Percentiles rank a stretch among this genome's conserved stretches.
Evolutionary conservation across 2,888 invertebrate genomes (phyloP).

Genomic region (Junonia oenone): DNA sequence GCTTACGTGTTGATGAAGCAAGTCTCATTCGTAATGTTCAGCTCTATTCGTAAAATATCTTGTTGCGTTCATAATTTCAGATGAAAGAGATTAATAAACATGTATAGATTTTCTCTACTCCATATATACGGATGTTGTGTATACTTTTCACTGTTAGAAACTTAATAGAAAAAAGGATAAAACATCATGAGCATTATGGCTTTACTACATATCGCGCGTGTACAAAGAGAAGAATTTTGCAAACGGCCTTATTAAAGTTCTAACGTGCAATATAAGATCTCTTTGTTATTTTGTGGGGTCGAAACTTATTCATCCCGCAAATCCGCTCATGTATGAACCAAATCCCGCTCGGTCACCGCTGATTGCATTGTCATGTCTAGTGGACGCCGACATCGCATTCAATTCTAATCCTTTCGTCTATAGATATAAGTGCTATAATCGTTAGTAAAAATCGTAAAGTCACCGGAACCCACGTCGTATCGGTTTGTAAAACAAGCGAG

Average conservation of each 20-base stretch:
- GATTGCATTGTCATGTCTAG: constrained; percentile 79
- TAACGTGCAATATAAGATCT: constrained; percentile 65
- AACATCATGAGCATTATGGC: constrained; percentile 2
- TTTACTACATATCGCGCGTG: constrained; percentile 19
- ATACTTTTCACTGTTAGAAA: background rate
- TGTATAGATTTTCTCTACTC: background rate
- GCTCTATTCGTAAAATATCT: background rate
- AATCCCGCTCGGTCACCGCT: constrained; percentile 78
- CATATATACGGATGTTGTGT: background rate
- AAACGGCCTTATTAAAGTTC: constrained; percentile 67
- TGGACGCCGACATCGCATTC: constrained; percentile 35
- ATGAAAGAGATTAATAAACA: background rate
- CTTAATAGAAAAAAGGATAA: background rate
- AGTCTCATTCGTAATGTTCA: constrained; percentile 9
- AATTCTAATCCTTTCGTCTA: constrained; percentile 35
- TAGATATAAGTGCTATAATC: constrained; percentile 35
- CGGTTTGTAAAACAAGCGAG: constrained; percentile 77
- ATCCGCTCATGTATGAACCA: constrained; percentile 78
- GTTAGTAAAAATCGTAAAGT: constrained; percentile 27
- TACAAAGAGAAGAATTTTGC: constrained; percentile 62
- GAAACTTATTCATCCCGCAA: constrained; percentile 79
- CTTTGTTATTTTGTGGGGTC: constrained; percentile 77
- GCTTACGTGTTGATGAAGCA: constrained; percentile 19
- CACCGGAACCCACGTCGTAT: constrained; percentile 61
- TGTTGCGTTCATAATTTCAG: background rate